Evolutionary conservation across 2,797 vertebrate species (phyloP).

Genomic region (Peromyscus attwateri): DNA sequence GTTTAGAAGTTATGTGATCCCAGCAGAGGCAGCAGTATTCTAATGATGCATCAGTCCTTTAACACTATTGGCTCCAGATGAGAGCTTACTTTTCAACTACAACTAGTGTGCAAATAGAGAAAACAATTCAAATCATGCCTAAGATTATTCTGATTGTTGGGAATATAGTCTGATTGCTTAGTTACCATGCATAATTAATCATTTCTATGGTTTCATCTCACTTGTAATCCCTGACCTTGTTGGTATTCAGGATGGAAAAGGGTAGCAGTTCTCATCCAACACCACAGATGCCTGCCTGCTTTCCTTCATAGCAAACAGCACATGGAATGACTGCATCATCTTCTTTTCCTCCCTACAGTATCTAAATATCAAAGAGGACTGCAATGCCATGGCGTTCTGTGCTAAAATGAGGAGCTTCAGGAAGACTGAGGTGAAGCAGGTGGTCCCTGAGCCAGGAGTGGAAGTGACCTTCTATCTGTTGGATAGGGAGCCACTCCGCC

Average conservation of each 20-base stretch:
- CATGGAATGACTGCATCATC: neutral
- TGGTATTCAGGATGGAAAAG: constrained; percentile 29
- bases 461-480: constrained; percentile 94
- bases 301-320: neutral
- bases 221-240: neutral
- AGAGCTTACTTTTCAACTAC: neutral
- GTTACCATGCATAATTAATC: neutral
- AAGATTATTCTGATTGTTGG: constrained; percentile 49
- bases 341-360: constrained; percentile 84
- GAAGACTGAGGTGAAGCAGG: constrained; percentile 88
- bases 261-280: neutral
- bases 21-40: neutral
- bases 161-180: neutral
- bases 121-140: constrained; percentile 22
- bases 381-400: constrained; percentile 97
- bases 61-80: constrained; percentile 24
- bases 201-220: neutral
- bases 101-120: neutral
- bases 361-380: constrained; percentile 92
- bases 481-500: constrained; percentile 89
- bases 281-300: neutral
- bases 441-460: constrained; percentile 90
- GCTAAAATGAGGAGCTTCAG: constrained; percentile 95
- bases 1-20: neutral
- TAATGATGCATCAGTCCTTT: neutral